A percentile compares a stretch with the other conserved stretches of the same genome.
These are phyloP conservation scores for Aradophagus sp. DNA, from an alignment of 1,140 invertebrate species.

Conservation along the genomic window DNA sequence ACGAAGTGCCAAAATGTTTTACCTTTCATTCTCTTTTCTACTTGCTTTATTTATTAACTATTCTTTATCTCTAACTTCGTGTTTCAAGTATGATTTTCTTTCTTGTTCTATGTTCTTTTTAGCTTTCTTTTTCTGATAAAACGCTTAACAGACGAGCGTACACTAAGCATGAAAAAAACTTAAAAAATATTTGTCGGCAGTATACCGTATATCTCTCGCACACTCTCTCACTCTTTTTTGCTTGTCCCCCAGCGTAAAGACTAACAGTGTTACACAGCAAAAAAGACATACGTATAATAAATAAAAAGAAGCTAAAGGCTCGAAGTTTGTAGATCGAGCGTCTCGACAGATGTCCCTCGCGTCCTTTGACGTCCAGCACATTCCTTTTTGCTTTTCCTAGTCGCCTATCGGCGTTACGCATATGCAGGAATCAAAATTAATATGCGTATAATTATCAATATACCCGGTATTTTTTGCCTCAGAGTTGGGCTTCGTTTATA, in stretches of 20 bases:
- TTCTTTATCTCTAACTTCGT: conserved; percentile 10
- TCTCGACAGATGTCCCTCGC: conserved; percentile 51
- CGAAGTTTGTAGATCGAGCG: conserved; percentile 50
- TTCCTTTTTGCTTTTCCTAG: conserved; percentile 53
- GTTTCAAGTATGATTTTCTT: conserved; percentile 1
- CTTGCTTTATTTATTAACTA: no score
- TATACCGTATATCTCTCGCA: conserved; percentile 24
- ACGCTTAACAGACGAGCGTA: conserved; percentile 13
- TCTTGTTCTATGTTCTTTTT: conserved; percentile 7
- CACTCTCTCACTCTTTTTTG: conserved; percentile 25
- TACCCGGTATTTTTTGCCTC: conserved; percentile 9
- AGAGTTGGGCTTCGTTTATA: conserved; percentile 24
- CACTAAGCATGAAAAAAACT: conserved; percentile 25
- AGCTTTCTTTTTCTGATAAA: conserved; percentile 10
- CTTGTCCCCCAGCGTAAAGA: conserved; percentile 19
- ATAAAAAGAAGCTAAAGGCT: conserved; percentile 58
- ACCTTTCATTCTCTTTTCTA: no score
- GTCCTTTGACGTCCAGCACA: conserved; percentile 56
- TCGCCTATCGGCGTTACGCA: conserved; percentile 49
- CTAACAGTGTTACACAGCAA: conserved; percentile 34
- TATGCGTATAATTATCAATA: conserved; percentile 38
- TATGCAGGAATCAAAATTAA: conserved; percentile 56
- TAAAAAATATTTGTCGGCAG: conserved; percentile 22
- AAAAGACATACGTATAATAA: conserved; percentile 52
- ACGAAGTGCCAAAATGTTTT: no score